Percentiles rank a stretch among this genome's conserved stretches.
Evolutionary conservation across 2,797 vertebrate species (phyloP).

Genomic region (Taeniopygia guttata): DNA sequence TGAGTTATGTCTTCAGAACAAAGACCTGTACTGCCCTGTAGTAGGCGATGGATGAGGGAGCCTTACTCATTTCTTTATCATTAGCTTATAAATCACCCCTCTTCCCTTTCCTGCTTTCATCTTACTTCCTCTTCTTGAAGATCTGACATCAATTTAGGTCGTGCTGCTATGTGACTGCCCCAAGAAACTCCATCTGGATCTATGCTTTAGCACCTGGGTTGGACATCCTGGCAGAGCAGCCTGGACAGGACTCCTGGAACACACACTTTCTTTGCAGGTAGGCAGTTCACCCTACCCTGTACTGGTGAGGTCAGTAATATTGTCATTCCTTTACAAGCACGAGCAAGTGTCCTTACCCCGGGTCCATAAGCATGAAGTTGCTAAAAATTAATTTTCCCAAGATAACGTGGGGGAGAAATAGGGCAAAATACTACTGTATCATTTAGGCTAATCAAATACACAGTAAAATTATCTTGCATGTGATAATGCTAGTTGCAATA

Average conservation of each 20-base stretch:
- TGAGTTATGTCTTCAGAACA: constrained; percentile 3
- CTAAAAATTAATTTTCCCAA: background rate
- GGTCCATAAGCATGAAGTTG: background rate
- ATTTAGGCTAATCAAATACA: background rate
- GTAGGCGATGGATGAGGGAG: background rate
- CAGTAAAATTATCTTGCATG: background rate
- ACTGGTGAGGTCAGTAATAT: background rate
- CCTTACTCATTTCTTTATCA: background rate
- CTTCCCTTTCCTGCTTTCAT: constrained; percentile 17
- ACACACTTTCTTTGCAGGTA: rapidly evolving
- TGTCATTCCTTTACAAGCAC: background rate
- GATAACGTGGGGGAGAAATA: background rate
- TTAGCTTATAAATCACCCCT: constrained; percentile 35
- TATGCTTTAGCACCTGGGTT: background rate
- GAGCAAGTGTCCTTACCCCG: rapidly evolving
- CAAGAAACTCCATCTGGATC: background rate
- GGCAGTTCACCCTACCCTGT: background rate
- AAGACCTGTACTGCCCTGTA: background rate
- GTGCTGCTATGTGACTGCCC: background rate
- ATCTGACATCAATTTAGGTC: background rate
- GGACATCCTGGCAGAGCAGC: background rate
- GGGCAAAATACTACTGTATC: background rate
- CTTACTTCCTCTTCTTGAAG: background rate
- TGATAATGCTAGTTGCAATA: background rate
- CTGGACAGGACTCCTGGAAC: background rate